These are phyloP conservation scores for Pachycephala philippinensis DNA, from an alignment of 2,113 vertebrate species.

Conservation along the genomic window DNA sequence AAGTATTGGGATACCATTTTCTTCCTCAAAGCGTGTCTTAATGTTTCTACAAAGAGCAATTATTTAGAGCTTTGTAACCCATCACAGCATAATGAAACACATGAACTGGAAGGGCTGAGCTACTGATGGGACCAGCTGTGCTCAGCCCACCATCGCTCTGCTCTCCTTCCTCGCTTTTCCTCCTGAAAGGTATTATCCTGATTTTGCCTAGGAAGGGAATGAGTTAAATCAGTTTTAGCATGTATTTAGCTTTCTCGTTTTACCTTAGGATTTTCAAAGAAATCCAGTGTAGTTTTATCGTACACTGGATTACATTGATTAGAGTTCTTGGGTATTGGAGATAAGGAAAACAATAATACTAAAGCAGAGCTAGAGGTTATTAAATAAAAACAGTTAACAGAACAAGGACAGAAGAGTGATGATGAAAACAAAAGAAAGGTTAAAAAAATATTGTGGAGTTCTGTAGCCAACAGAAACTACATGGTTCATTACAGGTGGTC, in stretches of 20 bases:
- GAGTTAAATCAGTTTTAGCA: background rate
- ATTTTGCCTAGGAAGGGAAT: background rate
- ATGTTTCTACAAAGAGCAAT: background rate
- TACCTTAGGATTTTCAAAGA: background rate
- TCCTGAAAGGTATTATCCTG: background rate
- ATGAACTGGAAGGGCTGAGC: background rate
- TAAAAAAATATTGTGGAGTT: background rate
- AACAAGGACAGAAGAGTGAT: background rate
- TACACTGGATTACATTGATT: background rate
- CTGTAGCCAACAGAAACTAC: background rate
- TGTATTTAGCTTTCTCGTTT: background rate
- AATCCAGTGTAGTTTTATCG: background rate
- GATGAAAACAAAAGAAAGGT: background rate
- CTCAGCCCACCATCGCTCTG: rapidly evolving
- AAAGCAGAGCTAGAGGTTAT: background rate
- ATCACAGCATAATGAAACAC: rapidly evolving
- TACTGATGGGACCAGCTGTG: rapidly evolving
- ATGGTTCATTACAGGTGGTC: background rate
- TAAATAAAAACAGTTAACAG: background rate
- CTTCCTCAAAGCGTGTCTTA: background rate
- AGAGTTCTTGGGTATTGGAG: background rate
- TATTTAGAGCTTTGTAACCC: background rate
- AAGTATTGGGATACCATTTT: background rate
- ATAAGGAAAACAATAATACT: conserved; percentile 16
- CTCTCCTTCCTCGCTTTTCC: background rate